phyloP scores from a whole-genome alignment of 2,113 vertebrate genomes.

The Hemichromis elongatus region DNA sequence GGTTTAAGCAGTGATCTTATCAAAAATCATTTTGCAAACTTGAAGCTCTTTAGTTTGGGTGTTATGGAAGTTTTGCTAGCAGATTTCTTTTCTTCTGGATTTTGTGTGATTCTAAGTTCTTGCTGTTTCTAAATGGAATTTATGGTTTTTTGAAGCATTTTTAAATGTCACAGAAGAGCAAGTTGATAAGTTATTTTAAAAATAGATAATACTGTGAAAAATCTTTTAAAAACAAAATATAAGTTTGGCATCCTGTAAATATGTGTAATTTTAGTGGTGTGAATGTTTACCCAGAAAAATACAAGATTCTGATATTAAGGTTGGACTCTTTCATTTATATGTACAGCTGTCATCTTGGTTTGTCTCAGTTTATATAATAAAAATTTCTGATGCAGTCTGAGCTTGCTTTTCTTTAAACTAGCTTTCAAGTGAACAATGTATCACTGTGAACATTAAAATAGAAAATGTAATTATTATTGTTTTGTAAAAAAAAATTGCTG shows the following conservation, averaged over 20 bases:
- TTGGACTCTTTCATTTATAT: conserved; percentile 42
- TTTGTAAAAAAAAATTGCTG: not conserved
- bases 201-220: conserved; percentile 45
- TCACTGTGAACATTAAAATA: not conserved
- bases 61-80: not conserved
- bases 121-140: not conserved
- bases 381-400: conserved; percentile 32
- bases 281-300: not conserved
- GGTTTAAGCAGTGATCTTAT: not conserved
- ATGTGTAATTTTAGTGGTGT: conserved; percentile 40
- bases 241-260: conserved; percentile 56
- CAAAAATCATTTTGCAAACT: not conserved
- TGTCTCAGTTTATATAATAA: conserved; percentile 61
- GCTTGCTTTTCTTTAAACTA: not conserved
- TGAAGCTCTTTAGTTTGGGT: not conserved
- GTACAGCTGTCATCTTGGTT: conserved; percentile 56
- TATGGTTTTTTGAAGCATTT: not conserved
- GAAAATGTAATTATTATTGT: not conserved
- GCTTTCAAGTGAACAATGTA: not conserved
- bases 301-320: not conserved
- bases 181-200: not conserved
- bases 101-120: not conserved
- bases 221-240: not conserved
- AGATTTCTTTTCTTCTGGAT: not conserved
- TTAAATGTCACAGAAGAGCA: not conserved